These are phyloP conservation scores for Acrobasis consociella DNA, from an alignment of 2,888 invertebrate species.

Conservation along the genomic window DNA sequence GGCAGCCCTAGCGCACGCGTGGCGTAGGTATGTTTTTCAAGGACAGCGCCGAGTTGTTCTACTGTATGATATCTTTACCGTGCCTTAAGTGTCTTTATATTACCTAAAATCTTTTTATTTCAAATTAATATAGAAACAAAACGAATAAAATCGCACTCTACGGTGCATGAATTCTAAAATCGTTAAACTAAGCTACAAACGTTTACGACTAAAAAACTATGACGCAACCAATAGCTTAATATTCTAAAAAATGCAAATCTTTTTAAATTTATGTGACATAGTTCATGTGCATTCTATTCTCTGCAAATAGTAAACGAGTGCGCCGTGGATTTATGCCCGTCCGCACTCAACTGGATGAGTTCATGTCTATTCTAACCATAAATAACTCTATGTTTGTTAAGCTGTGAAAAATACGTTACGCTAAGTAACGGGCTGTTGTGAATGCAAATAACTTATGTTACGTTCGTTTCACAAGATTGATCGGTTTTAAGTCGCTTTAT, in stretches of 20 bases:
- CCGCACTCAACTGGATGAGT: slow-evolving; percentile 17
- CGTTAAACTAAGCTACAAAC: neutral
- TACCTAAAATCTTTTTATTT: no score
- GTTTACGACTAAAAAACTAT: neutral
- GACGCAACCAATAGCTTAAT: neutral
- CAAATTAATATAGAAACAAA: neutral
- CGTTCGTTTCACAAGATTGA: slow-evolving; percentile 9
- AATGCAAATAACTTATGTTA: slow-evolving; percentile 9
- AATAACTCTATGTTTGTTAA: slow-evolving; percentile 32
- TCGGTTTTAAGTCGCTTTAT: slow-evolving; percentile 9
- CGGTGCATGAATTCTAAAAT: neutral
- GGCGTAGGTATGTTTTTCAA: no score
- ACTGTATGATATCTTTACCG: no score
- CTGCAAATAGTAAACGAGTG: slow-evolving; percentile 54
- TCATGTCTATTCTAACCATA: slow-evolving; percentile 30
- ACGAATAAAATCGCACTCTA: neutral
- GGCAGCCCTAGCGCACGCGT: no score
- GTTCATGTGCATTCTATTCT: slow-evolving; percentile 52
- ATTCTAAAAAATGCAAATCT: slow-evolving; percentile 15
- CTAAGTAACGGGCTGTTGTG: slow-evolving; percentile 10
- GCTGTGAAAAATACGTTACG: slow-evolving; percentile 14
- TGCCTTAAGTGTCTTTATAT: no score
- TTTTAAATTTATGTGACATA: slow-evolving; percentile 22
- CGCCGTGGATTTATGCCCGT: slow-evolving; percentile 56
- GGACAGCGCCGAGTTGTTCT: no score